Conservation (phyloP, 1,140 invertebrate species). For the Nilaparvata lugens region DNA sequence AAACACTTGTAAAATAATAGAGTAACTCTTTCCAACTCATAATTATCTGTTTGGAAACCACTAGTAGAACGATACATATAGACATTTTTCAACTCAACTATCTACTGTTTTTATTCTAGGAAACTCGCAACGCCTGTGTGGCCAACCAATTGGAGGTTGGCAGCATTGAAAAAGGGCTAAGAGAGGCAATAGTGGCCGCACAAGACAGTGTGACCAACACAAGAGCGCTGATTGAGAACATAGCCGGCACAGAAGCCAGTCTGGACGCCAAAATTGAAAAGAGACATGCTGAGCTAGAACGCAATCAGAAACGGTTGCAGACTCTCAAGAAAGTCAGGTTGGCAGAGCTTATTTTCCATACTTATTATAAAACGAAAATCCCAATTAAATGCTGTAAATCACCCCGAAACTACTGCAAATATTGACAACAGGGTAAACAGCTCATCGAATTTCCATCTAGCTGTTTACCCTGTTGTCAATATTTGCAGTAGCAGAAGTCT, state of each 20-base stretch:
- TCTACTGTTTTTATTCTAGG: constrained; percentile 33
- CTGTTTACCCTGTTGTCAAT: too few species aligned
- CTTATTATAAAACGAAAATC: too few species aligned
- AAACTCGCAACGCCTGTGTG: constrained; percentile 51
- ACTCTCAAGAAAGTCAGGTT: constrained; percentile 88
- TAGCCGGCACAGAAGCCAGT: constrained; percentile 74
- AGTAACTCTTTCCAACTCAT: too few species aligned
- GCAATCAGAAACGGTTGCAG: constrained; percentile 85
- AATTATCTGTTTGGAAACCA: too few species aligned
- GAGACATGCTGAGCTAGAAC: constrained; percentile 76
- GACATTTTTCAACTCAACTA: too few species aligned
- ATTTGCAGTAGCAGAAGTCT: too few species aligned
- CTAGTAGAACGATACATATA: too few species aligned
- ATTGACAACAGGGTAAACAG: too few species aligned
- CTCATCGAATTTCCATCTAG: too few species aligned
- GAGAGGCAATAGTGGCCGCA: constrained; percentile 55
- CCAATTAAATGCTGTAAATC: too few species aligned
- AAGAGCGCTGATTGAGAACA: constrained; percentile 67
- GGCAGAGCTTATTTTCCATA: constrained; percentile 9
- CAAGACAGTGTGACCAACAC: constrained; percentile 61
- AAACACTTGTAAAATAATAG: too few species aligned
- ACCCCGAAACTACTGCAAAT: too few species aligned
- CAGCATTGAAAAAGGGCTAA: constrained; percentile 66
- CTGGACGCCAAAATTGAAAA: constrained; percentile 89
- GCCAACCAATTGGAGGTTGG: constrained; percentile 72